Evolutionary conservation across 1,140 invertebrate genomes (phyloP), one percentile per base, ranked within the genome.

Genomic region (Portunus trituberculatus): DNA sequence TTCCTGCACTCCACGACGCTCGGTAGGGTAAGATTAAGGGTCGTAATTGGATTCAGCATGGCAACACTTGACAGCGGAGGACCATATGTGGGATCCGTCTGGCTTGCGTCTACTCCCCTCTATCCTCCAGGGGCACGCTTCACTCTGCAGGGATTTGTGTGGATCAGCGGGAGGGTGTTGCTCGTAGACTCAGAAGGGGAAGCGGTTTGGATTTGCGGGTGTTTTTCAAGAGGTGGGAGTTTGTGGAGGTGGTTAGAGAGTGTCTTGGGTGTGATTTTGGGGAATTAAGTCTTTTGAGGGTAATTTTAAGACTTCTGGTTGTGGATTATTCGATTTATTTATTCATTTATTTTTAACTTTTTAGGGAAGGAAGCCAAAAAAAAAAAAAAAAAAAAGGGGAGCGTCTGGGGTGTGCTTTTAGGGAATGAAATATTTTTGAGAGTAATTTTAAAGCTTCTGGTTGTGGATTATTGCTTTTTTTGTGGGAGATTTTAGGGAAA

Each of bases 41-140:
- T 76, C 4, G n/a, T 76, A 76, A 76, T 91, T 76, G 90, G 90
- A 91, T 76, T 91, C 32, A 91, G 59, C 12, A n/a, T 4, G 31
- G 59, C 90, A 76, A 76, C 59, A 76, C 90, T 91, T 91, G 90
- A 25, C 52, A 67, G 14, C 16, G 25, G 90, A 91, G 90, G 90
- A 76, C 52, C 90, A 76, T 91, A 91, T 91, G 90, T 32, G 48
- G 90, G 90, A 82, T 76, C 28, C 29, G 29, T 20, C 52, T 16
- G 32, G 52, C 29, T 59, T 8, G 20, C 10, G 67, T 76, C 67
- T 76, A 1, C 67, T 20, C 67, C 67, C n/a, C 67, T n/a, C 20
- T 7, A 20, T 76, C 4, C 67, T n/a, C 20, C 12, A 7, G 67
- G 67, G 67, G 67, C 12, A n/a, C 67, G n/a, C 67, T n/a, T 76